Conservation (phyloP, 2,113 vertebrate species). For the Gallinago undulata region DNA sequence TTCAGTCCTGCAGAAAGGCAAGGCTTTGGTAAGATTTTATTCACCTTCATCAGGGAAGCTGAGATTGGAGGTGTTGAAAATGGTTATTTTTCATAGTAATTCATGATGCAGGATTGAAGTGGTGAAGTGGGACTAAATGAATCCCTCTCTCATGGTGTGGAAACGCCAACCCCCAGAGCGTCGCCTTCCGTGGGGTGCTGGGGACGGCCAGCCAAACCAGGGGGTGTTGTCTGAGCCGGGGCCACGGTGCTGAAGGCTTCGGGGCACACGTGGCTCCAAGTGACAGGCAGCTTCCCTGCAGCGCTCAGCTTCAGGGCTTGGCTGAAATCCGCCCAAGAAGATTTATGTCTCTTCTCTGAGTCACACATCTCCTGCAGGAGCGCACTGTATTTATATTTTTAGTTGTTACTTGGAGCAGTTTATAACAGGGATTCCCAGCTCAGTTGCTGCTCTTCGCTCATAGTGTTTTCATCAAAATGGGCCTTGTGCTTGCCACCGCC, state of each 20-base stretch:
- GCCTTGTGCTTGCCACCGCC: background rate
- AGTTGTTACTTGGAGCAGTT: background rate
- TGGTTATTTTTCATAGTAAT: background rate
- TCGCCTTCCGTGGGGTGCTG: background rate
- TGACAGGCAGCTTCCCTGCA: background rate
- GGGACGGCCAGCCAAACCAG: fast-evolving
- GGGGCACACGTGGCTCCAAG: background rate
- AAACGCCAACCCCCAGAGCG: fast-evolving
- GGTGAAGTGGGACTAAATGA: background rate
- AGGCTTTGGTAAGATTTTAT: background rate
- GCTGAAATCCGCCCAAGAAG: background rate
- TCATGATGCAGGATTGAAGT: background rate
- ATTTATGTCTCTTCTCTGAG: background rate
- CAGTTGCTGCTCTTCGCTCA: background rate
- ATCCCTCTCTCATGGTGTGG: background rate
- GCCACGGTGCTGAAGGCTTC: fast-evolving
- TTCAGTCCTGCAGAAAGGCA: background rate
- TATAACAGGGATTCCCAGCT: conserved; percentile 13
- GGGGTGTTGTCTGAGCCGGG: background rate
- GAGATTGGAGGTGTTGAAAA: background rate
- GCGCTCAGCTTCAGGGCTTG: background rate
- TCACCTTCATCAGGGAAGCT: background rate
- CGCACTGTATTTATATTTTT: background rate
- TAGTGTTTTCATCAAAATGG: background rate
- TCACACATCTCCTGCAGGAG: background rate